Conservation (phyloP, 2,113 vertebrate genomes). For the Callipepla californica region DNA sequence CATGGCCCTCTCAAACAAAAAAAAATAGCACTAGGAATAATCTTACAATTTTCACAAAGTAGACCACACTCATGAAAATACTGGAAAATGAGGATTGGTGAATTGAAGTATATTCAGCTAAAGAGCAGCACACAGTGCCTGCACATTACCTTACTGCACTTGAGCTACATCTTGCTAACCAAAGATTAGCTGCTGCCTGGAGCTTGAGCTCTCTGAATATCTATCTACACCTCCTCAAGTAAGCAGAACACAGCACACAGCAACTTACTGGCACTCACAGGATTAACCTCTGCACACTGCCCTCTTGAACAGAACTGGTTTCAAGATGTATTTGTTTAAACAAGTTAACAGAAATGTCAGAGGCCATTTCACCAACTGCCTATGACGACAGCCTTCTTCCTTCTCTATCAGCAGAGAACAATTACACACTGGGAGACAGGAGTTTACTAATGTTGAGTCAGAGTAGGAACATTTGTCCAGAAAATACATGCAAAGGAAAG, state of each 20-base stretch:
- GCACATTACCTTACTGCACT: not conserved
- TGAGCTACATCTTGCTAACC: not conserved
- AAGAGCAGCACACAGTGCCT: not conserved
- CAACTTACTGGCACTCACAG: not conserved
- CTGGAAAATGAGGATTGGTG: not conserved
- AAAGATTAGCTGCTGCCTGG: not conserved
- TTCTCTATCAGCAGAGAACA: conserved; percentile 49
- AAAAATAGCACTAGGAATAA: not conserved
- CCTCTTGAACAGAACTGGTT: conserved; percentile 48
- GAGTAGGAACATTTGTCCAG: conserved; percentile 28
- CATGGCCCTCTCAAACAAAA: not conserved
- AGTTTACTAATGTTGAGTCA: conserved; percentile 49
- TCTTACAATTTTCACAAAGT: not conserved
- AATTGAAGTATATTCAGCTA: not conserved
- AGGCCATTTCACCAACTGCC: conserved; percentile 20
- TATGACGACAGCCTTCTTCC: conserved; percentile 40
- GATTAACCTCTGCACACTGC: conserved; percentile 11
- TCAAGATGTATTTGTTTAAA: conserved; percentile 64
- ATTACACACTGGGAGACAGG: conserved; percentile 9
- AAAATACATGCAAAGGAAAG: conserved; percentile 18
- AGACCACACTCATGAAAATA: not conserved
- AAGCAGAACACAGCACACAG: not conserved
- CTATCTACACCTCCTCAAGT: not conserved
- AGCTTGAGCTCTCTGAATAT: not conserved
- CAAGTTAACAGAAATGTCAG: conserved; percentile 70